Conservation (phyloP, 2,888 invertebrate species). For the Drosophila melanocephala region DNA sequence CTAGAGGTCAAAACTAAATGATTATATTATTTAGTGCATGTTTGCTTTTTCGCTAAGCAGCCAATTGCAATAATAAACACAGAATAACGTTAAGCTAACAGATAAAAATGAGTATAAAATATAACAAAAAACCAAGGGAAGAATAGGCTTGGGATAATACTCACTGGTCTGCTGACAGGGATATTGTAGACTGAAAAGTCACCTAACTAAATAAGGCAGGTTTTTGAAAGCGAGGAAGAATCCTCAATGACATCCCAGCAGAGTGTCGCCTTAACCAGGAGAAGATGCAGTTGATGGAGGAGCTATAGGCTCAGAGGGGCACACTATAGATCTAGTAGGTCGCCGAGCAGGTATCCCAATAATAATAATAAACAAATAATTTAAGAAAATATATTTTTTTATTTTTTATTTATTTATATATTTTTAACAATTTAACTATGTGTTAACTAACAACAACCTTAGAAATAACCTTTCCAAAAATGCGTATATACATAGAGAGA, state of each 20-base stretch:
- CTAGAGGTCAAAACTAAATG: conserved; percentile 22
- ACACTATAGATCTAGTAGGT: no score
- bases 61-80: background rate
- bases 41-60: background rate
- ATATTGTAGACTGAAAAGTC: no score
- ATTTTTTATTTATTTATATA: background rate
- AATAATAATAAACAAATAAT: background rate
- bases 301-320: no score
- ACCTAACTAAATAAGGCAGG: no score
- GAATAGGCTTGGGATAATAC: no score
- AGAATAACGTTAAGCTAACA: background rate
- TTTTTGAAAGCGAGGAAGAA: no score
- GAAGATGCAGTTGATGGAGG: no score
- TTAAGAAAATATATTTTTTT: background rate
- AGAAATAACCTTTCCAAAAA: background rate
- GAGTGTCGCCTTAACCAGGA: no score
- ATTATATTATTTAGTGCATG: conserved; percentile 15
- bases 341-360: no score
- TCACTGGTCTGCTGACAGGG: no score
- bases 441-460: background rate
- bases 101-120: background rate
- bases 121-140: background rate
- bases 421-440: background rate
- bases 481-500: background rate
- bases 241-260: no score